Conservation (phyloP, 2,113 vertebrate species). For the Oxyruncus cristatus region DNA sequence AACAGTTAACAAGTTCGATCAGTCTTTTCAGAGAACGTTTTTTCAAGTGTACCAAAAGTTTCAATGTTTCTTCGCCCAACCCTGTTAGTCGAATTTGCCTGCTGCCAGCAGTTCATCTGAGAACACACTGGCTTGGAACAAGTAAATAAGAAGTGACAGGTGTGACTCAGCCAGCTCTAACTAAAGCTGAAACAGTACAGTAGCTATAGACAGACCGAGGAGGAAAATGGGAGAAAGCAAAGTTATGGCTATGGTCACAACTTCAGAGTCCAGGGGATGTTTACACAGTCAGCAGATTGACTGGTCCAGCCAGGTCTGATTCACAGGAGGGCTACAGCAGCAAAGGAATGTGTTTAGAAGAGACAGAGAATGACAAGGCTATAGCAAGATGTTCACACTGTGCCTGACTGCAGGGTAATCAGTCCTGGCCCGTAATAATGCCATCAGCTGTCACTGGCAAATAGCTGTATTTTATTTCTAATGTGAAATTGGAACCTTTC, state of each 20-base stretch:
- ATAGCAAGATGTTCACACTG: background rate
- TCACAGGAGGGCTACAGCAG: background rate
- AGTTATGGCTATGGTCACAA: background rate
- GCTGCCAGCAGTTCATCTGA: background rate
- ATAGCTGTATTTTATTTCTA: background rate
- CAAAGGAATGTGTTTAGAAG: background rate
- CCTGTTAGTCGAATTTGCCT: rapidly evolving
- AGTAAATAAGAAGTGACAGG: conserved; percentile 23
- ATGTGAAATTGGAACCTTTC: background rate
- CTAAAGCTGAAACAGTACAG: background rate
- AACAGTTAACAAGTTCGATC: background rate
- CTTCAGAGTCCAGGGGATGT: background rate
- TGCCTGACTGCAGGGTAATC: background rate
- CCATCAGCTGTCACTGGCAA: background rate
- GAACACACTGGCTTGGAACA: background rate
- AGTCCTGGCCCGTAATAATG: background rate
- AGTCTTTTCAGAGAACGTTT: background rate
- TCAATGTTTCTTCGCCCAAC: background rate
- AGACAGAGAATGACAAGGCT: background rate
- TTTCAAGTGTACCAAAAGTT: background rate
- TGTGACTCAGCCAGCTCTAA: background rate
- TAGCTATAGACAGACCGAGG: background rate
- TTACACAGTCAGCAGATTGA: background rate
- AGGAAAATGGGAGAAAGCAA: background rate
- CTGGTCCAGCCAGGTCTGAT: background rate